Conservation (phyloP, 1,140 invertebrate species). For the Megalopta genalis region DNA sequence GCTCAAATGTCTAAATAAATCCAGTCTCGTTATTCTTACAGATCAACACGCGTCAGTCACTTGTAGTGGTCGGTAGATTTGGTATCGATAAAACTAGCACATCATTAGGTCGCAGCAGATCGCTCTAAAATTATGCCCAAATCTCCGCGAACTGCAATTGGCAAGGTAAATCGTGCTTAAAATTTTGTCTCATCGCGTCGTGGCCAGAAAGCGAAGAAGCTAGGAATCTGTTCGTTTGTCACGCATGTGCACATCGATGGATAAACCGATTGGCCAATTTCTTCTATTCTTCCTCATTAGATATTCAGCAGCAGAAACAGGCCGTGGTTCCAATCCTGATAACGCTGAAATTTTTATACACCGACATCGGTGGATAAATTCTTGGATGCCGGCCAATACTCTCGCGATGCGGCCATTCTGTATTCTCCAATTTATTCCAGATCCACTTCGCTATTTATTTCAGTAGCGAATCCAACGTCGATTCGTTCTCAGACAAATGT, state of each 20-base stretch:
- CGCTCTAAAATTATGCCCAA: no score
- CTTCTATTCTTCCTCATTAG: constrained; percentile 37
- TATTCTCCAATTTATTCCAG: constrained; percentile 56
- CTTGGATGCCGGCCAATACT: constrained; percentile 53
- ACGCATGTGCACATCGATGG: constrained; percentile 11
- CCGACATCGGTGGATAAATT: constrained; percentile 60
- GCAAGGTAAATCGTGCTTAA: not conserved
- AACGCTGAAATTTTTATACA: constrained; percentile 69
- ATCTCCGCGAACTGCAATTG: no score
- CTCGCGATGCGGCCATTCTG: constrained; percentile 14
- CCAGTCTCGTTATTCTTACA: no score
- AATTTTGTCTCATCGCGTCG: not conserved
- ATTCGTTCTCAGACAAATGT: constrained; percentile 27
- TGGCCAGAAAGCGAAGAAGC: not conserved
- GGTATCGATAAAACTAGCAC: no score
- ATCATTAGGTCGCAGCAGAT: no score
- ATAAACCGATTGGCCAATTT: constrained; percentile 4
- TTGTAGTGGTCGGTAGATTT: no score
- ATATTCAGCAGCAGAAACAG: constrained; percentile 40
- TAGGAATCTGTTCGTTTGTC: not conserved
- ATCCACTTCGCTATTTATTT: constrained; percentile 56
- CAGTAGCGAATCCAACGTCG: constrained; percentile 34
- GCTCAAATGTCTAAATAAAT: no score
- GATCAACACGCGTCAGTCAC: no score
- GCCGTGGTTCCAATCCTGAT: constrained; percentile 57